These are phyloP conservation scores for Tigriopus japonicus DNA, from an alignment of 1,140 invertebrate genomes.

Conservation along the genomic window DNA sequence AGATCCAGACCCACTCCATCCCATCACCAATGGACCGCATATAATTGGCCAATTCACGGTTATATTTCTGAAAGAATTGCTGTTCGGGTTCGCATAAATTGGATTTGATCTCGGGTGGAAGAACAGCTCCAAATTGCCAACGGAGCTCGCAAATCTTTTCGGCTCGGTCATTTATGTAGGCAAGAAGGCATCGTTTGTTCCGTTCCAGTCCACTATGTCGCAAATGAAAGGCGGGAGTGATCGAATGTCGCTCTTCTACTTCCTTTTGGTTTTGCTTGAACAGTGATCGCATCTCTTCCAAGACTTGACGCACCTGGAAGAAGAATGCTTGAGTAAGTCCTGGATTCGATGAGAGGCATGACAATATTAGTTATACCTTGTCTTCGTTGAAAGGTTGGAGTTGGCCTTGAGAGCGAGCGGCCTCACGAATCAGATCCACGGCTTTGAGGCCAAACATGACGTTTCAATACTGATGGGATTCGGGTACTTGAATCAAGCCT, in stretches of 20 bases:
- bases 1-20: constrained; percentile 60
- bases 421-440: neutral
- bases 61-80: constrained; percentile 72
- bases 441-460: neutral
- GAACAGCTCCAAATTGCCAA: constrained; percentile 79
- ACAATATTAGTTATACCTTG: neutral
- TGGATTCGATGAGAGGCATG: too few species aligned
- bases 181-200: constrained; percentile 70
- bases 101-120: constrained; percentile 61
- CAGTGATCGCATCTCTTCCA: constrained; percentile 9
- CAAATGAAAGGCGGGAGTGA: constrained; percentile 35
- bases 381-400: neutral
- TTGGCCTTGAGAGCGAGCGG: neutral
- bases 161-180: constrained; percentile 40
- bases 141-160: constrained; percentile 42
- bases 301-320: neutral
- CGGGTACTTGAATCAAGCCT: too few species aligned
- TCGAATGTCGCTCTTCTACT: constrained; percentile 5
- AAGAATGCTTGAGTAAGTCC: too few species aligned
- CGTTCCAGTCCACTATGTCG: constrained; percentile 63
- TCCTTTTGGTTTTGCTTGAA: constrained; percentile 9
- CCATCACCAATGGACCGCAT: constrained; percentile 66
- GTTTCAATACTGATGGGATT: too few species aligned
- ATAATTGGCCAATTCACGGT: constrained; percentile 61
- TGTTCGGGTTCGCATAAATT: constrained; percentile 61